Conservation (phyloP, 1,140 invertebrate genomes). For the Drosophila nannoptera region DNA sequence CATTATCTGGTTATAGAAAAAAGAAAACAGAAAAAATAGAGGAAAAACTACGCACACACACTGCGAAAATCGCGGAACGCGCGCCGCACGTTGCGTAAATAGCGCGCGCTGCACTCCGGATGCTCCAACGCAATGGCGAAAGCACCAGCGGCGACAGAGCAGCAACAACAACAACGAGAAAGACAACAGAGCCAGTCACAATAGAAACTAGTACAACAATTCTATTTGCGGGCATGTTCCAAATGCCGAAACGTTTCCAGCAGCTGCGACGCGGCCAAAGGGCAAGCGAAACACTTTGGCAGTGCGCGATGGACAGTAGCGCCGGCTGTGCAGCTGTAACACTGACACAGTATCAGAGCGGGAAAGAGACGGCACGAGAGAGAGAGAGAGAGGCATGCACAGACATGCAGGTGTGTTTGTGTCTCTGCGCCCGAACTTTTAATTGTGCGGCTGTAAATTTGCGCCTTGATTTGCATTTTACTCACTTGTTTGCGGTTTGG, state of each 20-base stretch:
- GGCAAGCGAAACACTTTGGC: slow-evolving; percentile 22
- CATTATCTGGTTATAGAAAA: not conserved
- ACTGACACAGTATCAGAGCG: slow-evolving; percentile 41
- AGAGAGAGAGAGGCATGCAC: not conserved
- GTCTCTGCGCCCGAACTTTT: slow-evolving; percentile 2
- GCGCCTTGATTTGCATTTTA: slow-evolving; percentile 25
- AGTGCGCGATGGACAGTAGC: slow-evolving; percentile 23
- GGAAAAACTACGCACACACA: slow-evolving; percentile 9
- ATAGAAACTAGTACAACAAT: slow-evolving; percentile 37
- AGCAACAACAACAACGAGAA: slow-evolving; percentile 1
- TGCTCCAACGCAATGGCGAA: slow-evolving; percentile 39
- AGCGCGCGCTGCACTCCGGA: slow-evolving; percentile 34
- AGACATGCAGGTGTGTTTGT: not conserved
- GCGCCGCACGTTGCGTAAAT: slow-evolving; percentile 43
- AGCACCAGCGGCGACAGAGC: slow-evolving; percentile 13
- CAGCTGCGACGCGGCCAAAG: slow-evolving; percentile 11
- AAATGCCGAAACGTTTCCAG: slow-evolving; percentile 37
- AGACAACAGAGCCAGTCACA: slow-evolving; percentile 3
- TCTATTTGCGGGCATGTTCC: slow-evolving; percentile 41
- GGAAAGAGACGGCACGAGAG: not conserved
- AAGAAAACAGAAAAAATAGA: not conserved
- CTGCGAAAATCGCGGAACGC: slow-evolving; percentile 23
- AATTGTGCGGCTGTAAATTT: slow-evolving; percentile 9
- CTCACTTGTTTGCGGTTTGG: slow-evolving; percentile 23
- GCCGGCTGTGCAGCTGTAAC: slow-evolving; percentile 49